A percentile compares a stretch with the other conserved stretches of the same genome.
phyloP scores from a whole-genome alignment of 2,888 invertebrate species.

The Leptinotarsa tumamoca region DNA sequence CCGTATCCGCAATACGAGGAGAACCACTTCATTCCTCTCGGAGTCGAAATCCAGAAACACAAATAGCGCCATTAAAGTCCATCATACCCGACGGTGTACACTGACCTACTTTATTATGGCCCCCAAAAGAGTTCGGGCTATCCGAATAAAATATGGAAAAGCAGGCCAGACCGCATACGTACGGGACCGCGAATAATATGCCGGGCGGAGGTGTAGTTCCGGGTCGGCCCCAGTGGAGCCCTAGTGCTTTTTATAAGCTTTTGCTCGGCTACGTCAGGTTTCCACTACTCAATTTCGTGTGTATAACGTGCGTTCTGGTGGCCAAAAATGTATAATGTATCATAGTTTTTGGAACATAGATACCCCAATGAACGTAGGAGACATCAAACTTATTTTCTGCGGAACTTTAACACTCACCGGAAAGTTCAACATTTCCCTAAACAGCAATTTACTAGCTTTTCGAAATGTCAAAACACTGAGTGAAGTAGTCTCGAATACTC shows the following conservation, averaged over 20 bases:
- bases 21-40: not conserved
- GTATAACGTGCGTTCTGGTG: too few species aligned
- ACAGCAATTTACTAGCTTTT: too few species aligned
- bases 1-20: not conserved
- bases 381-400: not conserved
- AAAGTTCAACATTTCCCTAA: too few species aligned
- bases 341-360: too few species aligned
- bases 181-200: constrained; percentile 15
- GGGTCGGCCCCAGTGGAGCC: not conserved
- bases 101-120: constrained; percentile 16
- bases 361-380: not conserved
- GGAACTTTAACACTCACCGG: not conserved
- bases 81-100: not conserved
- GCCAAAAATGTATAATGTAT: too few species aligned
- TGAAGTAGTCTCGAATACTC: too few species aligned
- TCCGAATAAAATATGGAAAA: constrained; percentile 18
- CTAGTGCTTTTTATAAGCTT: not conserved
- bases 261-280: too few species aligned
- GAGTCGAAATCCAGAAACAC: constrained; percentile 12
- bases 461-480: too few species aligned
- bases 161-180: constrained; percentile 1
- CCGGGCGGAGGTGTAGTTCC: not conserved
- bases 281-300: not conserved
- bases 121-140: constrained; percentile 11
- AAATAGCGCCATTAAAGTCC: constrained; percentile 18